A percentile compares a stretch with the other conserved stretches of the same genome.
phyloP scores from a whole-genome alignment of 2,888 invertebrate species.

The Craniophora ligustri region DNA sequence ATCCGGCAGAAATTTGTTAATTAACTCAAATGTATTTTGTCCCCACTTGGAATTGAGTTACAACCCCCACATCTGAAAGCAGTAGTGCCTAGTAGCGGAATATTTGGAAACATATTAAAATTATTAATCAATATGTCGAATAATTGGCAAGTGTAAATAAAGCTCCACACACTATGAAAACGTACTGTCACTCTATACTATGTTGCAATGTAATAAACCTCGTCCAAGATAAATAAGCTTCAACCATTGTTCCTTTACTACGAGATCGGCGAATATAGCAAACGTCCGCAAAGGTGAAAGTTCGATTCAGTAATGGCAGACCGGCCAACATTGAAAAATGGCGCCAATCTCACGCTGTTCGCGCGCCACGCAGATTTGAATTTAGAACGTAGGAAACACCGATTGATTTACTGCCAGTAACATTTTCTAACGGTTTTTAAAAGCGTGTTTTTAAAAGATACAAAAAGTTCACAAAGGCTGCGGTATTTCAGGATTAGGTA shows the following conservation, averaged over 20 bases:
- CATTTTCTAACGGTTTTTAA: conserved; percentile 48
- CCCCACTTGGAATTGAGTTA: no score
- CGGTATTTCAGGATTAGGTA: conserved; percentile 41
- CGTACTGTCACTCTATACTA: no score
- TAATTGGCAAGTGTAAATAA: no score
- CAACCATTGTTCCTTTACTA: conserved; percentile 4
- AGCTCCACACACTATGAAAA: no score
- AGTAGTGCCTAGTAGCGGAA: no score
- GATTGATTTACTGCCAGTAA: conserved; percentile 65
- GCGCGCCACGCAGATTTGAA: conserved; percentile 56
- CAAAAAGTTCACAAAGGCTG: conserved; percentile 21
- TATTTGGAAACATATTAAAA: no score
- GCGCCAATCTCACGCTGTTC: conserved; percentile 56
- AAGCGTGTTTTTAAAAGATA: conserved; percentile 39
- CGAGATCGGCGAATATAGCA: conserved; percentile 12
- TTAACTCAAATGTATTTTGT: no score
- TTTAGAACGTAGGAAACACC: conserved; percentile 57
- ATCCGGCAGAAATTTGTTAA: no score
- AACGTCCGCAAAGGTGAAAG: conserved; percentile 40
- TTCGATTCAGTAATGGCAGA: conserved; percentile 37
- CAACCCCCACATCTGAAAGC: background rate
- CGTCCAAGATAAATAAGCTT: background rate
- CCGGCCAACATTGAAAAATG: conserved; percentile 60
- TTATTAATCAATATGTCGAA: no score
- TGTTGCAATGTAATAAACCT: no score